Percentiles rank a stretch among this genome's conserved stretches.
Evolutionary conservation across 2,888 invertebrate genomes (phyloP).

Genomic region (Strigamia transsilvanica): DNA sequence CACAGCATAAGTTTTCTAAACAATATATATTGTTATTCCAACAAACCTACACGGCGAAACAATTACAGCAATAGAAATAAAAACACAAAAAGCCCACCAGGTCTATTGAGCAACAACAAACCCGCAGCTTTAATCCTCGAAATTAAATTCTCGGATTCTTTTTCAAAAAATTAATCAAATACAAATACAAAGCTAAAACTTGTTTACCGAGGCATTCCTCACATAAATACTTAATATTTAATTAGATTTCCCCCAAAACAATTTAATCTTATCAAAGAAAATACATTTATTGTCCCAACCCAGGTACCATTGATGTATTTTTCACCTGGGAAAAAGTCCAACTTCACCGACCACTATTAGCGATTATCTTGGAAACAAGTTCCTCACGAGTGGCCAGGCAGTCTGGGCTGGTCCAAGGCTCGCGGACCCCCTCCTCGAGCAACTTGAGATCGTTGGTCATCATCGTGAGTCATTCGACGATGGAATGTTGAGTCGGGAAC

Average conservation of each 20-base stretch:
- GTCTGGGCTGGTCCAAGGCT: constrained; percentile 40
- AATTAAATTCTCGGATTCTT: too few species aligned
- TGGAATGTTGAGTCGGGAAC: constrained; percentile 33
- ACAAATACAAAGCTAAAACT: too few species aligned
- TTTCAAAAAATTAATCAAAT: too few species aligned
- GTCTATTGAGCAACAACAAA: too few species aligned
- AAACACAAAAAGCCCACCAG: too few species aligned
- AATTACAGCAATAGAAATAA: too few species aligned
- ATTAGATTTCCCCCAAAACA: not conserved
- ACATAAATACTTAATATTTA: too few species aligned
- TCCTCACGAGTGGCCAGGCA: constrained; percentile 22
- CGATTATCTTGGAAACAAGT: not conserved
- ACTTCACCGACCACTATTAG: constrained; percentile 13
- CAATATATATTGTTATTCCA: too few species aligned
- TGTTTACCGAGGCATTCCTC: too few species aligned
- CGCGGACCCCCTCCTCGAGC: constrained; percentile 7
- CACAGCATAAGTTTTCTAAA: too few species aligned
- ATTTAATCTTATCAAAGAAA: constrained; percentile 23
- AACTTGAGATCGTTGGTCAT: not conserved
- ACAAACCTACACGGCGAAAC: too few species aligned
- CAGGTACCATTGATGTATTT: not conserved
- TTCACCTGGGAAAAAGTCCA: constrained; percentile 23
- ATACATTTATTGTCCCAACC: not conserved
- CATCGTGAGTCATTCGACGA: constrained; percentile 7
- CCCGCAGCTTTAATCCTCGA: too few species aligned